A percentile compares a stretch with the other conserved stretches of the same genome.
Conservation (phyloP, 2,113 vertebrate genomes). For the Dunckerocampus dactyliophorus region DNA sequence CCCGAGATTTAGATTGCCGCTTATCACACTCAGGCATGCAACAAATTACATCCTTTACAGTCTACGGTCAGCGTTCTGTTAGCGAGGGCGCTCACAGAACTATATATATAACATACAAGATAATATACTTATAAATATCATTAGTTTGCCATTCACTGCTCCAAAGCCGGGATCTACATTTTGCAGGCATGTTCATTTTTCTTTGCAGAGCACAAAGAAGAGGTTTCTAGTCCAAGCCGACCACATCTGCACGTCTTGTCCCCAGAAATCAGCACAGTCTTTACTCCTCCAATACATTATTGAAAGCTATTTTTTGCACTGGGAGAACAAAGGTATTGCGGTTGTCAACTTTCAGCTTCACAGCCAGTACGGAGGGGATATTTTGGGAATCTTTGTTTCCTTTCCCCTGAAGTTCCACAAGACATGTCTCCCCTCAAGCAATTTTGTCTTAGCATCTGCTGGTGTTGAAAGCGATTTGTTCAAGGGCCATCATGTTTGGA, state of each 20-base stretch:
- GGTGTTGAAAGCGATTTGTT: slow-evolving; percentile 26
- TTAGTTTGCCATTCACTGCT: too few species aligned
- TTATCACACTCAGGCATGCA: slow-evolving; percentile 53
- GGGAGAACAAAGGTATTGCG: slow-evolving; percentile 58
- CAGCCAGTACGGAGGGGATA: slow-evolving; percentile 41
- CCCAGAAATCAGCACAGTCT: slow-evolving; percentile 50
- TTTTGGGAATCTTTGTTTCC: slow-evolving; percentile 48
- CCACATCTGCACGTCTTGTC: slow-evolving; percentile 20
- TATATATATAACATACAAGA: too few species aligned
- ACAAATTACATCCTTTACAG: slow-evolving; percentile 46
- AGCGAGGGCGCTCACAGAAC: slow-evolving; percentile 50
- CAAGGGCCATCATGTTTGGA: slow-evolving; percentile 11
- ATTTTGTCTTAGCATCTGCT: slow-evolving; percentile 31
- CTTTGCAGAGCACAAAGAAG: slow-evolving; percentile 22
- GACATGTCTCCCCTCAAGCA: slow-evolving; percentile 39
- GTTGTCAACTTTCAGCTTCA: slow-evolving; percentile 64
- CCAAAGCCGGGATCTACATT: neutral
- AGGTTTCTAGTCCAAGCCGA: slow-evolving; percentile 30
- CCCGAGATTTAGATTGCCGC: slow-evolving; percentile 42
- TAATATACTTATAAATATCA: too few species aligned
- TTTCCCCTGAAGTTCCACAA: slow-evolving; percentile 34
- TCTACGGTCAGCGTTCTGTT: slow-evolving; percentile 43
- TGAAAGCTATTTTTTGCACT: slow-evolving; percentile 64
- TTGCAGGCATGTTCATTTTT: slow-evolving; percentile 10
- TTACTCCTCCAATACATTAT: slow-evolving; percentile 65